phyloP scores from a whole-genome alignment of 2,797 vertebrate species.

The Diglossa cyanea region DNA sequence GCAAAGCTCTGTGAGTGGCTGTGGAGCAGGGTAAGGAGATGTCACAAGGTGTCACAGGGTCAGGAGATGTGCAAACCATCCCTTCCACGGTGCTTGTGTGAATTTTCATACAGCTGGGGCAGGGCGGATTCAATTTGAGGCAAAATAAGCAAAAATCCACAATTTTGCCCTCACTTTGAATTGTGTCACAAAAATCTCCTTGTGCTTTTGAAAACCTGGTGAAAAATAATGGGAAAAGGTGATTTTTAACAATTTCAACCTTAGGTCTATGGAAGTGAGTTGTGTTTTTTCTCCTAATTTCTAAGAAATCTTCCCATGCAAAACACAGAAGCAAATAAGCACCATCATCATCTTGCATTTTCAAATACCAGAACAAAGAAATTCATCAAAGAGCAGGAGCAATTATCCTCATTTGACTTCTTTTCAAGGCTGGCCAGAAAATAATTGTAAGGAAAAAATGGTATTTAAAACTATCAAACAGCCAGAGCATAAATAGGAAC shows the following conservation, averaged over 20 bases:
- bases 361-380: not conserved
- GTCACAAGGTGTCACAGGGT: not conserved
- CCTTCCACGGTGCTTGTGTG: rapidly evolving
- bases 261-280: not conserved
- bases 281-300: not conserved
- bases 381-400: not conserved
- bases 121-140: not conserved
- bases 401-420: not conserved
- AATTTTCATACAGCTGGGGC: not conserved
- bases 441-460: not conserved
- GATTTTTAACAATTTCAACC: not conserved
- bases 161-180: not conserved
- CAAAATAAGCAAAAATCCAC: not conserved
- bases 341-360: not conserved
- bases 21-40: not conserved
- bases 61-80: not conserved
- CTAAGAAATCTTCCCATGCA: not conserved
- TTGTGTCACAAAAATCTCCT: not conserved
- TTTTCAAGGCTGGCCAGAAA: slow-evolving; percentile 7
- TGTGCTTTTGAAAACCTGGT: not conserved
- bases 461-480: not conserved
- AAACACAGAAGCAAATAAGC: not conserved
- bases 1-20: not conserved
- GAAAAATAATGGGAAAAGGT: not conserved
- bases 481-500: not conserved